These are phyloP conservation scores for Epizoanthus illoricatus DNA, from an alignment of 92 coral and sea anemone genomes.

Conservation along the genomic window DNA sequence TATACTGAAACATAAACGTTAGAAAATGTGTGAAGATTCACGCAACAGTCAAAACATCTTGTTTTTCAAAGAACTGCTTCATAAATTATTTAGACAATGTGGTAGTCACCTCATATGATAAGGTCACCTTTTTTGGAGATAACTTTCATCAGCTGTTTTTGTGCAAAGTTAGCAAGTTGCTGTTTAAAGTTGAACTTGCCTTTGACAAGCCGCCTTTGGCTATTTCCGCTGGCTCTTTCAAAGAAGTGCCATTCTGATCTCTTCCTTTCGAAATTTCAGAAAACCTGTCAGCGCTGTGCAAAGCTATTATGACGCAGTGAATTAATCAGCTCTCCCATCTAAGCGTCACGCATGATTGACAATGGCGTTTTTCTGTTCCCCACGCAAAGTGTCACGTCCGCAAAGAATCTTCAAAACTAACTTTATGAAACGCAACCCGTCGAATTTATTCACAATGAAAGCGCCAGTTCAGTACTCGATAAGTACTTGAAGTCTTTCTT, in stretches of 20 bases:
- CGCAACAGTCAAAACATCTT: too few relatives aligned
- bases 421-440: background rate
- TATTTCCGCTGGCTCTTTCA: background rate
- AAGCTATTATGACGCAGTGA: constrained; percentile 11
- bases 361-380: constrained; percentile 35
- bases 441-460: background rate
- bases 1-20: too few relatives aligned
- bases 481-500: background rate
- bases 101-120: background rate
- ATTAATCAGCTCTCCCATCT: constrained; percentile 22
- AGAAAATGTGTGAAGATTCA: too few relatives aligned
- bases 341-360: constrained; percentile 53
- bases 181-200: background rate
- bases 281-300: background rate
- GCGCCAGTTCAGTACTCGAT: background rate
- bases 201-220: background rate
- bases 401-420: constrained; percentile 7
- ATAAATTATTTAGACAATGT: constrained; percentile 1
- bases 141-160: constrained; percentile 5
- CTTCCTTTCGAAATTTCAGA: background rate
- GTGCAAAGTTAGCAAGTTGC: background rate
- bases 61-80: background rate
- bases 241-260: background rate
- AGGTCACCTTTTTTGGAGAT: constrained; percentile 6
- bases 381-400: constrained; percentile 25